Evolutionary conservation across 37 sponge, comb jelly and placozoan genomes (phyloP).

Genomic region (Oopsacas minuta): DNA sequence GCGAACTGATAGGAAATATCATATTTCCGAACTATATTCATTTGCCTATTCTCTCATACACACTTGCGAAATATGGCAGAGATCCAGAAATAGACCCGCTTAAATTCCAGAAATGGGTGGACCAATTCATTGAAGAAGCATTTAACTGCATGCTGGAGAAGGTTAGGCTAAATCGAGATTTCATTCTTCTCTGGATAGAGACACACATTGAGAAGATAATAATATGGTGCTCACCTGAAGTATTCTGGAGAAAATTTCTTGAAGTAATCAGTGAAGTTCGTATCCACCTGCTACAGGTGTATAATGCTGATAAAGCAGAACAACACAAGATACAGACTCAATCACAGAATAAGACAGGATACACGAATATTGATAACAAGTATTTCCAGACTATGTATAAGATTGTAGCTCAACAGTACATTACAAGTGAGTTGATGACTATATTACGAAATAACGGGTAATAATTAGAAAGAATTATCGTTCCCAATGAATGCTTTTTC

Average conservation of each 20-base stretch:
- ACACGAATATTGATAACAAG: not conserved
- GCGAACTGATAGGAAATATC: not conserved
- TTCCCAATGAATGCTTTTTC: no score
- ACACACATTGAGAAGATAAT: conserved; percentile 2
- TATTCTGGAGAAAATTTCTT: conserved; percentile 2
- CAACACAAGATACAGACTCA: not conserved
- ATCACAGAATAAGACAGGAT: not conserved
- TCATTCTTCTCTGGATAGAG: conserved; percentile 1
- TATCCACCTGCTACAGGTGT: not conserved
- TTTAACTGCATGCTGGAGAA: not conserved
- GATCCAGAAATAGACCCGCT: not conserved
- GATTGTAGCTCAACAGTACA: not conserved
- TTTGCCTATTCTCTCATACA: not conserved
- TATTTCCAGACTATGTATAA: conserved; percentile 12
- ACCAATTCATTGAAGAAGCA: not conserved
- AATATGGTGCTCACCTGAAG: not conserved
- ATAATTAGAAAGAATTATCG: no score
- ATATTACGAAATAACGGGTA: no score
- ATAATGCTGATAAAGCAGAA: not conserved
- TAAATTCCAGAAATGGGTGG: not conserved
- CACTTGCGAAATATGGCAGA: not conserved
- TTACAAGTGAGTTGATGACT: not conserved
- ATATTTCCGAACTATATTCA: not conserved
- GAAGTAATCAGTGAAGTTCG: not conserved
- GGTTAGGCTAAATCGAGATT: not conserved